Evolutionary conservation across 1,140 invertebrate genomes (phyloP).

Genomic region (Hermetia illucens): DNA sequence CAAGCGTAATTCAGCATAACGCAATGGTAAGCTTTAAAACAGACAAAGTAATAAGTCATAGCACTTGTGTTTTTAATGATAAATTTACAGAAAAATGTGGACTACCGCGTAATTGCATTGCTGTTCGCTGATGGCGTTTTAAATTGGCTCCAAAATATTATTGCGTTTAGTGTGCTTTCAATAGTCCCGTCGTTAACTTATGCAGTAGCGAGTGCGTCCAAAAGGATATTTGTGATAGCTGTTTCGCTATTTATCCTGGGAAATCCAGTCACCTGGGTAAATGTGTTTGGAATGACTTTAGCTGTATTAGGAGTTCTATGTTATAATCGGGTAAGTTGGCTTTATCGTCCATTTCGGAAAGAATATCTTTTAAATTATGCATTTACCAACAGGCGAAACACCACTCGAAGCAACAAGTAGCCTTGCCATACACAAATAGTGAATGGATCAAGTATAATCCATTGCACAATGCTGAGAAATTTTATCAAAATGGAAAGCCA

Average conservation of each 20-base stretch:
- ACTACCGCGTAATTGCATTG: conserved; percentile 43
- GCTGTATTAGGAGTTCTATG: conserved; percentile 80
- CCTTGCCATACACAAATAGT: background rate
- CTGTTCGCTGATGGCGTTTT: conserved; percentile 72
- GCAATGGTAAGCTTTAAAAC: conserved; percentile 19
- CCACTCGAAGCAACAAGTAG: background rate
- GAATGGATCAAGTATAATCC: too few relatives aligned
- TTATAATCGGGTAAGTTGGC: conserved; percentile 51
- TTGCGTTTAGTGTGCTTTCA: conserved; percentile 84
- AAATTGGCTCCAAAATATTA: conserved; percentile 89
- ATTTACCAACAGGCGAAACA: background rate
- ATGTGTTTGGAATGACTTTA: conserved; percentile 81
- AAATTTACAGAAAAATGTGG: conserved; percentile 30
- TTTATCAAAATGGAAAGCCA: background rate
- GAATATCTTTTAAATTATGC: background rate
- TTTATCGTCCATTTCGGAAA: background rate
- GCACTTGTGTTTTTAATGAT: conserved; percentile 3
- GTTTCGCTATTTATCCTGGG: conserved; percentile 76
- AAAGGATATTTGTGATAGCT: conserved; percentile 84
- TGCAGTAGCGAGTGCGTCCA: conserved; percentile 90
- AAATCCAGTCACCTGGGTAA: conserved; percentile 81
- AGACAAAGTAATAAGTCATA: background rate
- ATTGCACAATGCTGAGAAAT: background rate
- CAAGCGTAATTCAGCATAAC: conserved; percentile 46
- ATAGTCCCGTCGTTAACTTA: conserved; percentile 86